phyloP scores from a whole-genome alignment of 2,797 vertebrate genomes.

The Gadopsis bispinosus region DNA sequence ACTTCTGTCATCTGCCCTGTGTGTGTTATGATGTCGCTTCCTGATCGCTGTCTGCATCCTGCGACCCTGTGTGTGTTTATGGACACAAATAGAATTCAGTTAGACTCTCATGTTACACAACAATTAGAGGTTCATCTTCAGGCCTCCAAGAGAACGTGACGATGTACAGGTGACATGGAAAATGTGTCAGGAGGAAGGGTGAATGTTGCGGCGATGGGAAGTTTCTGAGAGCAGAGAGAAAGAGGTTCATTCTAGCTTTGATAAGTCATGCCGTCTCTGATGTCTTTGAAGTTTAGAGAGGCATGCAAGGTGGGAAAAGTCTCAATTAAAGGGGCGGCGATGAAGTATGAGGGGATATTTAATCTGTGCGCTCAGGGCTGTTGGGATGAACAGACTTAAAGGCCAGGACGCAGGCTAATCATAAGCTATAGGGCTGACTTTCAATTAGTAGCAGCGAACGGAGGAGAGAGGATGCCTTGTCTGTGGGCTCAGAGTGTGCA shows the following conservation, averaged over 20 bases:
- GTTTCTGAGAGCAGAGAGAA: slow-evolving; percentile 12
- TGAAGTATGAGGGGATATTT: slow-evolving; percentile 65
- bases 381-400: slow-evolving; percentile 62
- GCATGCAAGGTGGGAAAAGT: slow-evolving; percentile 70
- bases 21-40: slow-evolving; percentile 66
- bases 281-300: slow-evolving; percentile 77
- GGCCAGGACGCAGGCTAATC: slow-evolving; percentile 65
- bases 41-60: slow-evolving; percentile 65
- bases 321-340: slow-evolving; percentile 72
- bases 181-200: neutral
- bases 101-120: slow-evolving; percentile 61
- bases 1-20: slow-evolving; percentile 31
- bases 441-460: slow-evolving; percentile 63
- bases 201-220: neutral
- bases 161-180: slow-evolving; percentile 3
- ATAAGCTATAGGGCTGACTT: slow-evolving; percentile 65
- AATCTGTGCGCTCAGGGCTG: slow-evolving; percentile 54
- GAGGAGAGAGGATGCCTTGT: slow-evolving; percentile 64
- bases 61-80: slow-evolving; percentile 60
- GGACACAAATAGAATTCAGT: slow-evolving; percentile 60
- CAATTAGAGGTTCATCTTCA: slow-evolving; percentile 39
- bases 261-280: slow-evolving; percentile 63
- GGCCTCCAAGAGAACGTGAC: slow-evolving; percentile 14
- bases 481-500: slow-evolving; percentile 35
- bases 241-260: slow-evolving; percentile 55